These are phyloP conservation scores for Cranoglanis bouderius DNA, from an alignment of 2,113 vertebrate genomes.

Conservation along the genomic window DNA sequence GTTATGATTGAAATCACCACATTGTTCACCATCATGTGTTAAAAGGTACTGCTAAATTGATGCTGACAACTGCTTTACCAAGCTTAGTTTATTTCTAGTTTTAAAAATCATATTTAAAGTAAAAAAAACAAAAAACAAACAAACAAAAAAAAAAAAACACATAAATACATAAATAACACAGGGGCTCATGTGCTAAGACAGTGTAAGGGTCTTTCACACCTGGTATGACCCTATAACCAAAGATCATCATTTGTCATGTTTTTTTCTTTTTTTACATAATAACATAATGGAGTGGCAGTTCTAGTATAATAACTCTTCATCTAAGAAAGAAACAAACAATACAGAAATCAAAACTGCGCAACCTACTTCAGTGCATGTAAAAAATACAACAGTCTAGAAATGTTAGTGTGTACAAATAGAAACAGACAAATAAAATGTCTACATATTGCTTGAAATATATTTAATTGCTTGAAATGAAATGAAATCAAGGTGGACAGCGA, in stretches of 20 bases:
- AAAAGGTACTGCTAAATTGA: background rate
- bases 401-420: slow-evolving; percentile 30
- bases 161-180: slow-evolving; percentile 42
- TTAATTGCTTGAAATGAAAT: slow-evolving; percentile 12
- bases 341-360: slow-evolving; percentile 15
- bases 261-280: background rate
- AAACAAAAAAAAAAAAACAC: background rate
- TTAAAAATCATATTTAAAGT: slow-evolving; percentile 26
- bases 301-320: slow-evolving; percentile 27
- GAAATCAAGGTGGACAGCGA: background rate
- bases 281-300: slow-evolving; percentile 20
- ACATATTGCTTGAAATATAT: slow-evolving; percentile 45
- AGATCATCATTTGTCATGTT: background rate
- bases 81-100: slow-evolving; percentile 13
- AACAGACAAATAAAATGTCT: background rate
- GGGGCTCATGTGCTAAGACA: background rate
- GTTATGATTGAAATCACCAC: background rate
- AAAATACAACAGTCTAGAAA: slow-evolving; percentile 33
- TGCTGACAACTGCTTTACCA: background rate
- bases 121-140: background rate
- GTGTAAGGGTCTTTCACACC: background rate
- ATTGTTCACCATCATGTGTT: background rate
- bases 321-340: background rate
- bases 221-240: background rate
- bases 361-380: slow-evolving; percentile 42